Base-by-base conservation (phyloP, 2,113 vertebrate genomes). In the Dipodomys stephensi region DNA sequence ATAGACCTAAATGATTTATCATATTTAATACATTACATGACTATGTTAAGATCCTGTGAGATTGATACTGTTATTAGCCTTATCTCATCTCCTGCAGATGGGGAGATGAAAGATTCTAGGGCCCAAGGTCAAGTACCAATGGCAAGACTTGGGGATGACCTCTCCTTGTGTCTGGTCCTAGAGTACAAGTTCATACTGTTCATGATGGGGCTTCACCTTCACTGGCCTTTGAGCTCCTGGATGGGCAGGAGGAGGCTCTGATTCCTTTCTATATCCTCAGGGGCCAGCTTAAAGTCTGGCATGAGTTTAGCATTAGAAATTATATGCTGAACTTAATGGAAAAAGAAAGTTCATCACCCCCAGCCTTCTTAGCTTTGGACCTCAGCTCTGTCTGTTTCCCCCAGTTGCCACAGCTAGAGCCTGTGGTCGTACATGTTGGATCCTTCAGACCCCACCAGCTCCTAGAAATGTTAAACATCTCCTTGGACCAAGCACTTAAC, bases 11-110 rank as follows among this genome's bases (percentile, higher is more conserved):
- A 49, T 35, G 28, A 7, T 9, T 88, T 60, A 28, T 64, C 73
- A 90, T 68, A 57, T 35, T 92, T 83, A n/a, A 87, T 92, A 89
- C 57, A 62, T 84, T 77, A 77, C 22, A 82, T 16, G 15, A 57
- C 53, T 57, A 57, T 57, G 15, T 13, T 57, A 57, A 90, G 60
- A 83, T 71, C 27, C 65, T 62, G 1, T 57, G 65, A 87, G 6
- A 19, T 39, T 23, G n/a, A 18, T 57, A 60, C n/a, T 46, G 15
- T 22, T 32, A 25, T 69, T 76, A 62, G 84, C 39, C 19, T 88
- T 73, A 67, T 71, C 35, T 39, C 39, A 39, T 39, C 39, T 39
- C 4, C 35, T 46, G 46, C 32, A 88, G 28, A 44, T 35, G 15
- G 80, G 67, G n/a, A 83, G 65, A 85, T 74, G 25, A 72, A 87